These are phyloP conservation scores for Drosophila mojavensis DNA, from an alignment of 1,140 invertebrate genomes.

Conservation along the genomic window DNA sequence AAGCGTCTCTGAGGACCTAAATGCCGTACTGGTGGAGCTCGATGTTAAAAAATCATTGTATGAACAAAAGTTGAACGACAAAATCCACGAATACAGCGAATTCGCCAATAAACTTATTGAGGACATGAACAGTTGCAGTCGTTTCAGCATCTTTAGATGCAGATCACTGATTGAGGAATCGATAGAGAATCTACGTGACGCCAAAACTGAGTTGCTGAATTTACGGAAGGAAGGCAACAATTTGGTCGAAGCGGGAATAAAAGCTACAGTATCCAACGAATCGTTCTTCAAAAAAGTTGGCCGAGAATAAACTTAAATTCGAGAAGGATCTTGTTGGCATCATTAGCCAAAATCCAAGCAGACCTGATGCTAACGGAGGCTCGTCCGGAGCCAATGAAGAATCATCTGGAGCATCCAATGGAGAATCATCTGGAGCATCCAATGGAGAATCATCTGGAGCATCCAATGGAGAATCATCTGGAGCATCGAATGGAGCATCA, in stretches of 20 bases:
- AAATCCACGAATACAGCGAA: conserved; percentile 9
- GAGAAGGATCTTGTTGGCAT: neutral
- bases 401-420: neutral
- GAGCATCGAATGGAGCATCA: neutral
- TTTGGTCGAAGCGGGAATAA: neutral
- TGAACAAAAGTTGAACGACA: conserved; percentile 23
- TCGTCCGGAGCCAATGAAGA: too few relatives aligned
- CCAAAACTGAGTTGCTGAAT: neutral
- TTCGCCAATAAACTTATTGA: conserved; percentile 6
- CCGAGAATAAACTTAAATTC: neutral
- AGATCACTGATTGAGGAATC: neutral
- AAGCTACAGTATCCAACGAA: neutral
- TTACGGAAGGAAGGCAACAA: neutral
- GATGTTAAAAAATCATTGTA: conserved; percentile 7
- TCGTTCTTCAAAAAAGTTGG: neutral
- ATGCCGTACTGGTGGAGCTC: conserved; percentile 26
- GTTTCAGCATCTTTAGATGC: neutral
- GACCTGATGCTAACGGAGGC: too few relatives aligned
- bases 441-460: too few relatives aligned
- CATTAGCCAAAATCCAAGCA: neutral
- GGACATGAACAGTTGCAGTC: conserved; percentile 13
- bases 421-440: too few relatives aligned
- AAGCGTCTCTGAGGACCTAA: neutral
- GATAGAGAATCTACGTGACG: neutral
- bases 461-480: too few relatives aligned